Evolutionary conservation across 2,888 invertebrate genomes (phyloP).

Genomic region (Timandra comae): DNA sequence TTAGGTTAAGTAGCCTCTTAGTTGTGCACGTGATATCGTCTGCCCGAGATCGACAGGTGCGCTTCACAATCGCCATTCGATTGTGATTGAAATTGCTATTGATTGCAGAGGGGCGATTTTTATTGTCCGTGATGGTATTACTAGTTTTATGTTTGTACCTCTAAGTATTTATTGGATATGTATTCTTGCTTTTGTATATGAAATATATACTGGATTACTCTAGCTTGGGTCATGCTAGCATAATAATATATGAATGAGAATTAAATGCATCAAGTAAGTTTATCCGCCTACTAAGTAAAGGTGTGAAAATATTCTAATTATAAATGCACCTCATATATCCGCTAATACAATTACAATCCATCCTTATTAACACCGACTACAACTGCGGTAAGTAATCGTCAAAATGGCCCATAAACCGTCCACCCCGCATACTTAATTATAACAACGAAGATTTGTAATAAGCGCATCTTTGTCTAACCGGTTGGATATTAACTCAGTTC

Average conservation of each 20-base stretch:
- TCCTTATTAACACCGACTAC: too few relatives aligned
- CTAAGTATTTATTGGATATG: too few relatives aligned
- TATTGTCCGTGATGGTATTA: constrained; percentile 38
- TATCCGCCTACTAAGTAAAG: too few relatives aligned
- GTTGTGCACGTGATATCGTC: constrained; percentile 56
- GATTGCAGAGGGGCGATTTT: constrained; percentile 41
- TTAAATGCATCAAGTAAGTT: too few relatives aligned
- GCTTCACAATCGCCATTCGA: constrained; percentile 36
- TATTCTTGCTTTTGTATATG: too few relatives aligned
- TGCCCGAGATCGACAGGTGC: constrained; percentile 68
- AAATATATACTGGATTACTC: too few relatives aligned
- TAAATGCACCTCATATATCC: too few relatives aligned
- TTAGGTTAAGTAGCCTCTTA: constrained; percentile 73
- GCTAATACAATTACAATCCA: too few relatives aligned
- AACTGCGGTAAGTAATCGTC: constrained; percentile 3
- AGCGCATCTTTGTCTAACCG: constrained; percentile 20
- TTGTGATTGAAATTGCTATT: constrained; percentile 66
- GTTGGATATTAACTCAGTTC: constrained; percentile 4
- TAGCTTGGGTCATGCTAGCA: too few relatives aligned
- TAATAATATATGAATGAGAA: too few relatives aligned
- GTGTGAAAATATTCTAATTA: too few relatives aligned
- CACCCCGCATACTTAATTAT: constrained; percentile 15
- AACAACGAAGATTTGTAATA: constrained; percentile 20
- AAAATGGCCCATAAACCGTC: constrained; percentile 2
- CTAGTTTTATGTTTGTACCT: constrained; percentile 31